phyloP scores from a whole-genome alignment of 2,113 vertebrate genomes.

The Petrocephalus zakoni region DNA sequence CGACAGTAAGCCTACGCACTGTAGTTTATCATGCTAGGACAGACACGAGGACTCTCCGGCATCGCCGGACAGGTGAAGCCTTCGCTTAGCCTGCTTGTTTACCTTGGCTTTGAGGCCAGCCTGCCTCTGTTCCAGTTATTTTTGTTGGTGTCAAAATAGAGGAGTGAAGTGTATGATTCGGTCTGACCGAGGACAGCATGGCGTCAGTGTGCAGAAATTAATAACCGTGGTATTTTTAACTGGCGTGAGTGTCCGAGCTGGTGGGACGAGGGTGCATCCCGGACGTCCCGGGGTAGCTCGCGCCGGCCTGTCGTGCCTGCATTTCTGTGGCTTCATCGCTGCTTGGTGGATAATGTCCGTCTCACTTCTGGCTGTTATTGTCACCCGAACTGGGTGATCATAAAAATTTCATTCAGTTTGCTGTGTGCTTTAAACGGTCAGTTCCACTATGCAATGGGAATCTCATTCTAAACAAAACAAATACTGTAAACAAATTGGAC shows the following conservation, averaged over 20 bases:
- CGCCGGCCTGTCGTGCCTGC: not conserved
- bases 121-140: slow-evolving; percentile 29
- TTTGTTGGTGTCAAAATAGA: slow-evolving; percentile 49
- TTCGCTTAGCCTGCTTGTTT: slow-evolving; percentile 33
- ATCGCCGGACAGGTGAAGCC: not conserved
- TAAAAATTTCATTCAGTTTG: not conserved
- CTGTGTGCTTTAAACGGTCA: not conserved
- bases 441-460: not conserved
- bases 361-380: not conserved
- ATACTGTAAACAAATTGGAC: not conserved
- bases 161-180: slow-evolving; percentile 33
- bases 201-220: slow-evolving; percentile 52
- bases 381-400: not conserved
- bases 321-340: not conserved
- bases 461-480: not conserved
- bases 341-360: not conserved
- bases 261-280: not conserved
- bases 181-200: slow-evolving; percentile 48
- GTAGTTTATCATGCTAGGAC: not conserved
- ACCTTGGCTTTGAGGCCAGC: slow-evolving; percentile 26
- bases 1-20: not conserved
- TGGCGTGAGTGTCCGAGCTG: not conserved
- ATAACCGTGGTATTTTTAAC: slow-evolving; percentile 55
- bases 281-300: not conserved
- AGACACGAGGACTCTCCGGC: not conserved